Evolutionary conservation across 23 tunicate genomes (phyloP).

Genomic region (Ciona savignyi): DNA sequence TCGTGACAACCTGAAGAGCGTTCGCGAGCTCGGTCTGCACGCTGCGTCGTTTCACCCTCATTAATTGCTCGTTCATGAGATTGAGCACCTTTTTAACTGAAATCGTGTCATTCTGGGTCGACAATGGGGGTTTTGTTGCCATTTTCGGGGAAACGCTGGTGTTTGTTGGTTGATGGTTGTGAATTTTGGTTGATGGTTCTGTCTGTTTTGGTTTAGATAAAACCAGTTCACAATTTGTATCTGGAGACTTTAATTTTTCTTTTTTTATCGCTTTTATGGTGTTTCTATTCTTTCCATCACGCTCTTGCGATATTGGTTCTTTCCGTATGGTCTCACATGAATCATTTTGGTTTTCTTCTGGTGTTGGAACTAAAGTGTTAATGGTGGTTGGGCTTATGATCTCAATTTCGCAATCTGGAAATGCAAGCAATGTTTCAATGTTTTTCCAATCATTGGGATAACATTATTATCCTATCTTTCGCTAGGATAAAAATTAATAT

Average conservation of each 20-base stretch:
- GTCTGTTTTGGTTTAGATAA: not conserved
- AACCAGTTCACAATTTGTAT: no score
- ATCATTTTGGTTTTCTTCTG: not conserved
- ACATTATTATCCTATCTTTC: no score
- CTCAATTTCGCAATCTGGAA: not conserved
- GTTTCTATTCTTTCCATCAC: not conserved
- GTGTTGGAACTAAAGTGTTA: not conserved
- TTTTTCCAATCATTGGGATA: no score
- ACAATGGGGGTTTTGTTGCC: no score
- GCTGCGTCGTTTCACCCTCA: not conserved
- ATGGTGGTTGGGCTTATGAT: not conserved
- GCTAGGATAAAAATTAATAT: no score
- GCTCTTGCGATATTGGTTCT: not conserved
- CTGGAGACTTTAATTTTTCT: no score
- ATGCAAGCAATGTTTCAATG: no score
- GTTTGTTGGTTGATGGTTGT: not conserved
- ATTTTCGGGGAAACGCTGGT: no score
- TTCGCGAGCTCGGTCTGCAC: not conserved
- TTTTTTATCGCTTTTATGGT: no score
- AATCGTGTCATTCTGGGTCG: not conserved
- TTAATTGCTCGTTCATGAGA: not conserved
- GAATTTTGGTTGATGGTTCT: not conserved
- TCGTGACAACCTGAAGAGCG: not conserved
- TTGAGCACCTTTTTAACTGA: not conserved
- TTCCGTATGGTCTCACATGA: no score